Conservation (phyloP, 2,888 invertebrate species). For the Caenorhabditis zanzibari region DNA sequence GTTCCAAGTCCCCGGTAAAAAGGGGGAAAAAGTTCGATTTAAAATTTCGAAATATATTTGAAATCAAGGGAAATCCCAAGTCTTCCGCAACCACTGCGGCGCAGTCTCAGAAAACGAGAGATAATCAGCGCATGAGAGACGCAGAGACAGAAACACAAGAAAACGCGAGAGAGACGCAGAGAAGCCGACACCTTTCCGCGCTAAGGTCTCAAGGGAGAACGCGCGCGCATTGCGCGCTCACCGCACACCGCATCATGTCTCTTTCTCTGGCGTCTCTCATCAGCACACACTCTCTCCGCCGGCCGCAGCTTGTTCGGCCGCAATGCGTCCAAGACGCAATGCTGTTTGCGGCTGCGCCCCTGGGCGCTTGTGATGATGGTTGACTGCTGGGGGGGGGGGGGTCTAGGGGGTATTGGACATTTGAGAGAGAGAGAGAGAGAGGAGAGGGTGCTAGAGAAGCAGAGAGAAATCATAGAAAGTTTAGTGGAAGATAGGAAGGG, state of each 20-base stretch:
- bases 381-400: slow-evolving; percentile 6
- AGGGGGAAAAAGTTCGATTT: no score
- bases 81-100: slow-evolving; percentile 30
- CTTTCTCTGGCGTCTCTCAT: slow-evolving; percentile 8
- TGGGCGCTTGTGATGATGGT: not conserved
- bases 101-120: not conserved
- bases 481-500: not conserved
- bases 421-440: not conserved
- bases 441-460: not conserved
- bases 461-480: not conserved
- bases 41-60: not conserved
- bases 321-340: slow-evolving; percentile 44
- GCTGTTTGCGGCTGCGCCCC: slow-evolving; percentile 35
- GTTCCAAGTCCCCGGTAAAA: no score
- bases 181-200: not conserved
- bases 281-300: not conserved
- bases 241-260: slow-evolving; percentile 12
- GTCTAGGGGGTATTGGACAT: not conserved
- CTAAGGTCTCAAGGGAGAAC: slow-evolving; percentile 21
- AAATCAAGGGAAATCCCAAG: not conserved
- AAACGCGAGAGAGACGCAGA: slow-evolving; percentile 16
- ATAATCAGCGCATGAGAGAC: not conserved
- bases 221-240: slow-evolving; percentile 32
- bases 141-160: not conserved
- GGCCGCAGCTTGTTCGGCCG: not conserved